These are phyloP conservation scores for Zeugodacus cucurbitae DNA, from an alignment of 1,140 invertebrate genomes.

Conservation along the genomic window DNA sequence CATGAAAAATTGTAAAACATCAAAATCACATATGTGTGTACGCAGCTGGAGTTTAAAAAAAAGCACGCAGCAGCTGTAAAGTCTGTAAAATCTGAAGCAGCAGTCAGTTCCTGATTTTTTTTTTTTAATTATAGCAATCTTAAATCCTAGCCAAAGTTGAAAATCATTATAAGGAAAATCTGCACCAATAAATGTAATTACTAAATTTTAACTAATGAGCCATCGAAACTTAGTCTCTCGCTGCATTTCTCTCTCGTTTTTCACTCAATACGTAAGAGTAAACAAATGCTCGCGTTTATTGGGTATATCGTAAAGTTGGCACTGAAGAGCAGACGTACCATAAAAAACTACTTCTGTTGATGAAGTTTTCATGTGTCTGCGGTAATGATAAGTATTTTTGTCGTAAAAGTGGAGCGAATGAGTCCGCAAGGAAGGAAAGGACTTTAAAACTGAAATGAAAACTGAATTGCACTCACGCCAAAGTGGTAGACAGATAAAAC, in stretches of 20 bases:
- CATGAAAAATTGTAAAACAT: conserved; percentile 34
- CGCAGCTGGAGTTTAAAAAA: neutral
- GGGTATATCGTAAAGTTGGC: conserved; percentile 20
- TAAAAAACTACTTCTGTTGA: conserved; percentile 43
- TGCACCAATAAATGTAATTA: neutral
- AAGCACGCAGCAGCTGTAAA: no score
- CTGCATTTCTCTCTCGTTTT: neutral
- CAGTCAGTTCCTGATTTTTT: no score
- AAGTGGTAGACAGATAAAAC: no score
- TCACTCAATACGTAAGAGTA: neutral
- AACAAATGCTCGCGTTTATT: neutral
- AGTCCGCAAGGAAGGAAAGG: neutral
- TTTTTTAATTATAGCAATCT: no score
- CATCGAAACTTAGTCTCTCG: neutral
- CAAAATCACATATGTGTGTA: conserved; percentile 7
- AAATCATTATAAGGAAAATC: neutral
- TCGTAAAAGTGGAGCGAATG: neutral
- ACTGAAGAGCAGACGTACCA: conserved; percentile 9
- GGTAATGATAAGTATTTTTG: conserved; percentile 17
- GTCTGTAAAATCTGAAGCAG: no score
- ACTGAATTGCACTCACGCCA: neutral
- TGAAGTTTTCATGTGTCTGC: conserved; percentile 39
- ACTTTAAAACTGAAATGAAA: neutral
- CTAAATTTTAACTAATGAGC: neutral
- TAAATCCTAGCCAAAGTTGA: no score